phyloP scores from a whole-genome alignment of 2,797 vertebrate genomes.

The Hyperoplus immaculatus region DNA sequence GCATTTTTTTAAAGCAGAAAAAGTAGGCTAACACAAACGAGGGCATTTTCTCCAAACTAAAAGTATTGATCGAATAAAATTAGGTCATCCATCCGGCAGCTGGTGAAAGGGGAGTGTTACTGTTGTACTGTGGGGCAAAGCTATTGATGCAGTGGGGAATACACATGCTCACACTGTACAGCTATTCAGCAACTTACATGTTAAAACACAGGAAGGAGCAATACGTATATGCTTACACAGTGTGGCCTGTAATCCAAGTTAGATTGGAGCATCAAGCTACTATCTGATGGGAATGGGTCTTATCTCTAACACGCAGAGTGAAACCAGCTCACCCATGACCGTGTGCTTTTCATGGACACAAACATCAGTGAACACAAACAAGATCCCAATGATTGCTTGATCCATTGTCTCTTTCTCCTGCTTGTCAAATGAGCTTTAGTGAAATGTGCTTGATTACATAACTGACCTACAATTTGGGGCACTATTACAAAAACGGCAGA shows the following conservation, averaged over 20 bases:
- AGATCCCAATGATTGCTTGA: slow-evolving; percentile 10
- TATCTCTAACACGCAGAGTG: slow-evolving; percentile 47
- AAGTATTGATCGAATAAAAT: slow-evolving; percentile 49
- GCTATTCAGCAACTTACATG: slow-evolving; percentile 38
- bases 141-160: slow-evolving; percentile 34
- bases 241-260: slow-evolving; percentile 22
- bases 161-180: slow-evolving; percentile 49
- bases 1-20: slow-evolving; percentile 7
- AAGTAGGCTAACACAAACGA: neutral
- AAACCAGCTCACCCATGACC: slow-evolving; percentile 31
- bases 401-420: slow-evolving; percentile 13
- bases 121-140: neutral
- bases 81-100: slow-evolving; percentile 10
- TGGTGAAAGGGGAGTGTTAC: slow-evolving; percentile 22
- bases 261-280: slow-evolving; percentile 28
- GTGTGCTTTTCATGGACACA: slow-evolving; percentile 6
- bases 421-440: slow-evolving; percentile 20
- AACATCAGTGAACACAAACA: neutral
- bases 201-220: slow-evolving; percentile 26
- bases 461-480: slow-evolving; percentile 17
- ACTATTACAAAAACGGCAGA: slow-evolving; percentile 2
- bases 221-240: slow-evolving; percentile 49
- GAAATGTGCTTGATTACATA: slow-evolving; percentile 45
- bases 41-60: slow-evolving; percentile 11
- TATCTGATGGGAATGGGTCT: slow-evolving; percentile 46